Evolutionary conservation across 2,888 invertebrate genomes (phyloP).

Genomic region (Temnothorax ravouxi): DNA sequence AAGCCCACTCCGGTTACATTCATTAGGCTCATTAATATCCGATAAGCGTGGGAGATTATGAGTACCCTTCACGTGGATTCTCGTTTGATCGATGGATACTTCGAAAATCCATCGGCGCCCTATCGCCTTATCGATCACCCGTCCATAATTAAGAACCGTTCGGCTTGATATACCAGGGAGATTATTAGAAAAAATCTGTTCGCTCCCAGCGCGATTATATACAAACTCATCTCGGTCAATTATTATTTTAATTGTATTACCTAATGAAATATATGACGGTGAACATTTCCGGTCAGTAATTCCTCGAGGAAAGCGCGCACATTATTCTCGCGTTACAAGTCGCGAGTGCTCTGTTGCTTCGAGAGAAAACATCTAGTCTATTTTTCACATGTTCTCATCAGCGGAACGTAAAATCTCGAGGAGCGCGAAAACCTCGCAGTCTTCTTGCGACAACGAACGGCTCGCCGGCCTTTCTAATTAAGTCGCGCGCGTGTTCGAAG

Average conservation of each 20-base stretch:
- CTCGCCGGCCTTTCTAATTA: constrained; percentile 69
- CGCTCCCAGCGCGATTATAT: background rate
- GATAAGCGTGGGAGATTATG: constrained; percentile 74
- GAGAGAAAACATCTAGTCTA: background rate
- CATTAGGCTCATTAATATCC: constrained; percentile 84
- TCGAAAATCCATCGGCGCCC: constrained; percentile 2
- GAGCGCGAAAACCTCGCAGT: constrained; percentile 16
- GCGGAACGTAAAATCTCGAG: constrained; percentile 2
- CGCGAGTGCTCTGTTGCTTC: background rate
- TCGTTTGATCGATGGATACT: constrained; percentile 55
- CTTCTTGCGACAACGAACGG: background rate
- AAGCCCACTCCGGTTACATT: constrained; percentile 80
- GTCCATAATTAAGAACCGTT: constrained; percentile 13
- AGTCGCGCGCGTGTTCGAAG: constrained; percentile 71
- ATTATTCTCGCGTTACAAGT: background rate
- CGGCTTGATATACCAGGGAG: background rate
- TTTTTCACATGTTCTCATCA: constrained; percentile 27
- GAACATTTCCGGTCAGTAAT: background rate
- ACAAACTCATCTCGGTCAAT: background rate
- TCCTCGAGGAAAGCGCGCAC: background rate
- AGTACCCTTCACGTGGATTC: constrained; percentile 51
- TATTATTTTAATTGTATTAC: background rate
- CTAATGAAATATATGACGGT: background rate
- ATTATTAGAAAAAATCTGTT: background rate
- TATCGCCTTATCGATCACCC: constrained; percentile 7